phyloP scores from a whole-genome alignment of 64 coral and sea anemone genomes.

The Stichodactyla helianthus region DNA sequence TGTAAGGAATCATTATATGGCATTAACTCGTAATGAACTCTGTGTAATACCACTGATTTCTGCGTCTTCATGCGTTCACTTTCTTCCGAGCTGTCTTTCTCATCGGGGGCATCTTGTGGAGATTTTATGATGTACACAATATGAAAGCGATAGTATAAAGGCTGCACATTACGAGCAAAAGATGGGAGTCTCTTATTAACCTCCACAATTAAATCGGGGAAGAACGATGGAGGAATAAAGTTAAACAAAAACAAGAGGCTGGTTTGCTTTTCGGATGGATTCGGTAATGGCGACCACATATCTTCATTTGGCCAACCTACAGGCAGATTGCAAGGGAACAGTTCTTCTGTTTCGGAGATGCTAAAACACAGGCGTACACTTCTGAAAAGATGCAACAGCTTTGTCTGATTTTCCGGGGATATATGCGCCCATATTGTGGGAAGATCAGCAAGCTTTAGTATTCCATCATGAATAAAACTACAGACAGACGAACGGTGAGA shows the following conservation, averaged over 20 bases:
- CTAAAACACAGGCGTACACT: slow-evolving; percentile 60
- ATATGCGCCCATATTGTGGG: slow-evolving; percentile 52
- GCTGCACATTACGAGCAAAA: slow-evolving; percentile 15
- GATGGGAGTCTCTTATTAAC: slow-evolving; percentile 22
- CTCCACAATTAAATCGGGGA: slow-evolving; percentile 42
- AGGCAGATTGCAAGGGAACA: slow-evolving; percentile 66
- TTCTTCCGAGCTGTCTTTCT: too few species aligned
- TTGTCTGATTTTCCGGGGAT: slow-evolving; percentile 27
- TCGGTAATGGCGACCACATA: slow-evolving; percentile 40
- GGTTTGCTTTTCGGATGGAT: slow-evolving; percentile 42
- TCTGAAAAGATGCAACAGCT: slow-evolving; percentile 60
- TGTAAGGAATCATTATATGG: slow-evolving; percentile 52
- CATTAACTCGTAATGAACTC: slow-evolving; percentile 49
- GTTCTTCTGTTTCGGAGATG: slow-evolving; percentile 50
- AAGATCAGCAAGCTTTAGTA: slow-evolving; percentile 50
- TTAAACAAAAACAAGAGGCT: slow-evolving; percentile 63
- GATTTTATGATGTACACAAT: slow-evolving; percentile 46
- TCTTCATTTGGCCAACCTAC: slow-evolving; percentile 46
- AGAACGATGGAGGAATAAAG: slow-evolving; percentile 77
- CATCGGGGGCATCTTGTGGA: too few species aligned
- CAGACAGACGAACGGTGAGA: slow-evolving; percentile 32
- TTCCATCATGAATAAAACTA: slow-evolving; percentile 6
- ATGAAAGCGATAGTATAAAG: slow-evolving; percentile 61
- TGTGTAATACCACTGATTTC: slow-evolving; percentile 23
- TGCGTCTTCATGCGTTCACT: neutral